phyloP scores from a whole-genome alignment of 2,113 vertebrate species.

The Gnathonemus longibarbis region DNA sequence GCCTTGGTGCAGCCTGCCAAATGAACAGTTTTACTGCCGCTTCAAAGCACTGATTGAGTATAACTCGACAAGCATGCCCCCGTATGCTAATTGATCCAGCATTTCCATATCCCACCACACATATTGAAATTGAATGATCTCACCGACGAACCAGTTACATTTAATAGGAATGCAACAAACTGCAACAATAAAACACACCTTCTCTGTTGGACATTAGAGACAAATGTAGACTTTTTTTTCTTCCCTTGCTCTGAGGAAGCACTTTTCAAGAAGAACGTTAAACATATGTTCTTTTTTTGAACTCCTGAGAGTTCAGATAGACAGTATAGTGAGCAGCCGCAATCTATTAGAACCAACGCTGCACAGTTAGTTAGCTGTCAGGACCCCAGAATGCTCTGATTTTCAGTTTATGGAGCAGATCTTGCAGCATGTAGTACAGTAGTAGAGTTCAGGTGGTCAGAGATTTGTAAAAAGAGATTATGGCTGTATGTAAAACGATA shows the following conservation, averaged over 20 bases:
- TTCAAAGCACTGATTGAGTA: constrained; percentile 44
- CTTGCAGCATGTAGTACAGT: background rate
- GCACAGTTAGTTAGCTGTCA: constrained; percentile 20
- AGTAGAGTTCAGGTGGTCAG: background rate
- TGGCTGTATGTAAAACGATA: background rate
- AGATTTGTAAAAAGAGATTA: background rate
- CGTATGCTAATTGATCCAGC: constrained; percentile 29
- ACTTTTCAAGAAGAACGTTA: constrained; percentile 34
- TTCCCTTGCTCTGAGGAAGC: constrained; percentile 34
- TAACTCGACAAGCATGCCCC: constrained; percentile 35
- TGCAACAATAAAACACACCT: constrained; percentile 43
- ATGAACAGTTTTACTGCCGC: constrained; percentile 41
- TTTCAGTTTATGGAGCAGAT: background rate
- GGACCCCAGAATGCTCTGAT: background rate
- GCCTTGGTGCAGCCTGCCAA: constrained; percentile 38
- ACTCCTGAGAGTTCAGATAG: constrained; percentile 31
- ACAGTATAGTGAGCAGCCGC: constrained; percentile 21
- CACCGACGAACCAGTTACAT: constrained; percentile 37
- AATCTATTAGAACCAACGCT: constrained; percentile 29
- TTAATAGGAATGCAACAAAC: constrained; percentile 38
- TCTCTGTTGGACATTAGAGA: constrained; percentile 32
- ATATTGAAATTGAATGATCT: constrained; percentile 43
- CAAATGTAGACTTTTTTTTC: constrained; percentile 12
- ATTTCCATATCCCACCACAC: constrained; percentile 36
- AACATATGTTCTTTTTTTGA: constrained; percentile 28